phyloP scores from a whole-genome alignment of 2,888 invertebrate genomes.

The Lampropteryx suffumata region DNA sequence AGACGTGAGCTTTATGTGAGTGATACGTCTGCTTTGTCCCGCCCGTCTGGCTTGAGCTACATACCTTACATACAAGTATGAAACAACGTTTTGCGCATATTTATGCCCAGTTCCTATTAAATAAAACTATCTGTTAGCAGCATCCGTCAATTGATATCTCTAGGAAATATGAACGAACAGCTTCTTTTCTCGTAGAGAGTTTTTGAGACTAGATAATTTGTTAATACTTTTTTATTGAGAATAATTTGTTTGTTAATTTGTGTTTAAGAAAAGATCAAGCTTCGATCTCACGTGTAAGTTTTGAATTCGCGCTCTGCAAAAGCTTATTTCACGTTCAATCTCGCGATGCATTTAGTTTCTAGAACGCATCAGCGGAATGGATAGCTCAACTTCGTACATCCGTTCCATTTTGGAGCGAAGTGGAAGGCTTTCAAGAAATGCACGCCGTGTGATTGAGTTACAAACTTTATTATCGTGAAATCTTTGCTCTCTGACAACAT shows the following conservation, averaged over 20 bases:
- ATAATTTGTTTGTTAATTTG: too few species aligned
- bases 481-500: background rate
- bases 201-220: too few species aligned
- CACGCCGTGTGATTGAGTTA: constrained; percentile 15
- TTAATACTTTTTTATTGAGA: too few species aligned
- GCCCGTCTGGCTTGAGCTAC: background rate
- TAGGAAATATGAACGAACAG: too few species aligned
- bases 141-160: too few species aligned
- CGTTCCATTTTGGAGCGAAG: background rate
- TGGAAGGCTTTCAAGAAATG: constrained; percentile 16
- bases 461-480: constrained; percentile 8
- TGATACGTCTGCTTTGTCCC: background rate
- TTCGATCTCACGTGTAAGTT: too few species aligned
- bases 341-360: background rate
- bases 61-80: background rate
- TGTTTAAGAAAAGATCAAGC: too few species aligned
- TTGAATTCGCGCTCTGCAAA: too few species aligned
- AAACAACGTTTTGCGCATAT: too few species aligned
- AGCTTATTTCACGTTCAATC: background rate
- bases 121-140: too few species aligned
- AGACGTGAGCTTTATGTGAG: background rate
- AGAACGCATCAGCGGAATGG: constrained; percentile 14
- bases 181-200: too few species aligned
- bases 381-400: constrained; percentile 3
- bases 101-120: too few species aligned